Evolutionary conservation across 1,140 invertebrate genomes (phyloP).

Genomic region (Plectus sambesii): DNA sequence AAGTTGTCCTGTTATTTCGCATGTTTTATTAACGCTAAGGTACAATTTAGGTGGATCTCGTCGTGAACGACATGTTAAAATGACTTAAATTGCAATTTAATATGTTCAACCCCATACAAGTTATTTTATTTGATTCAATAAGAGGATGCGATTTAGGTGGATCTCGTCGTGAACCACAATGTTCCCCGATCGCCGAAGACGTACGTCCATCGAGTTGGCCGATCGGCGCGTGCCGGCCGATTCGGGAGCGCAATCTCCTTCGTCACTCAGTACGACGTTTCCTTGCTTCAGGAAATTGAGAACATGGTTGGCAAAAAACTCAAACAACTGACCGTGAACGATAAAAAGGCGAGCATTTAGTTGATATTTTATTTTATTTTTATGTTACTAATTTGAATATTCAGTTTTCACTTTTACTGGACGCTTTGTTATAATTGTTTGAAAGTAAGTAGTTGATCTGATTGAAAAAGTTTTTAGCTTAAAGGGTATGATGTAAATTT

Average conservation of each 20-base stretch:
- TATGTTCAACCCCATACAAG: no score
- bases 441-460: no score
- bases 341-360: slow-evolving; percentile 52
- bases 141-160: no score
- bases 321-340: slow-evolving; percentile 62
- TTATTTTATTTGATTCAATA: no score
- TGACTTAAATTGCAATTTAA: no score
- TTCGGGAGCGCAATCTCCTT: slow-evolving; percentile 64
- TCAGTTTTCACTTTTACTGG: slow-evolving; percentile 2
- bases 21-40: no score
- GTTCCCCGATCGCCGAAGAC: slow-evolving; percentile 38
- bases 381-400: no score
- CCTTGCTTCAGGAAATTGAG: slow-evolving; percentile 69
- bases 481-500: no score
- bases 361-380: slow-evolving; percentile 7
- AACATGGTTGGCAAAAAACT: slow-evolving; percentile 66
- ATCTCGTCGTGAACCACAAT: slow-evolving; percentile 42
- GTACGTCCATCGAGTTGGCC: slow-evolving; percentile 38
- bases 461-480: no score
- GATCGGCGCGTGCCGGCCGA: slow-evolving; percentile 38
- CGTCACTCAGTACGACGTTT: slow-evolving; percentile 78
- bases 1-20: no score
- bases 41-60: slow-evolving; percentile 40
- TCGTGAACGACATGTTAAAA: no score
- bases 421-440: no score